These are phyloP conservation scores for Trichogramma evanescens DNA, from an alignment of 2,888 invertebrate species.

Conservation along the genomic window DNA sequence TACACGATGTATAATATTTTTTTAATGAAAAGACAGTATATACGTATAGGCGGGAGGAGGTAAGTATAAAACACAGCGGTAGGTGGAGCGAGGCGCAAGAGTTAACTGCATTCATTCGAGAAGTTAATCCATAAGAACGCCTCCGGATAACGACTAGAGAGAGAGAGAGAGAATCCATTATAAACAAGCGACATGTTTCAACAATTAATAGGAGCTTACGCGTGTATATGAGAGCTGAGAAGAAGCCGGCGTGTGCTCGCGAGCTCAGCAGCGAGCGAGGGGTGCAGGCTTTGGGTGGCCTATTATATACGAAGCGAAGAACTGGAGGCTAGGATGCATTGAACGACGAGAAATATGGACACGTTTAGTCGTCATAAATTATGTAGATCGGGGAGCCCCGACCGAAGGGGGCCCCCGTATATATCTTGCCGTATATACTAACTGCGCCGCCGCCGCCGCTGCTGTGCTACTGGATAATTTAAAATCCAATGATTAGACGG, in stretches of 20 bases:
- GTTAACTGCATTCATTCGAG: constrained; percentile 12
- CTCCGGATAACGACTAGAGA: neutral
- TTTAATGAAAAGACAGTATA: too few relatives aligned
- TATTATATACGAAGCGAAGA: neutral
- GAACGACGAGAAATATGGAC: neutral
- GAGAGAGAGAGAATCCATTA: constrained; percentile 9
- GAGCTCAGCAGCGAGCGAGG: neutral
- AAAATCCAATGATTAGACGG: too few relatives aligned
- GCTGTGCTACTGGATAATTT: too few relatives aligned
- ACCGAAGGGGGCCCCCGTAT: too few relatives aligned
- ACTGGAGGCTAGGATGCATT: neutral
- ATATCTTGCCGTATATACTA: too few relatives aligned
- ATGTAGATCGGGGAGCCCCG: too few relatives aligned
- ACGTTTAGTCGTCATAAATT: too few relatives aligned
- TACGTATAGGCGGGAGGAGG: too few relatives aligned
- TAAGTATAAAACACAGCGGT: too few relatives aligned
- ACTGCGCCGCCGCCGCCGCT: too few relatives aligned
- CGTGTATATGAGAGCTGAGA: neutral
- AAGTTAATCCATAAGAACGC: constrained; percentile 13
- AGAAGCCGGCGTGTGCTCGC: too few relatives aligned
- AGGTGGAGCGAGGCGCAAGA: neutral
- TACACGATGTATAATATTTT: too few relatives aligned
- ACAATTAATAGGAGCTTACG: constrained; percentile 7
- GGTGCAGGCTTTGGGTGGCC: neutral
- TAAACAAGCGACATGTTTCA: constrained; percentile 15